Evolutionary conservation across 2,888 invertebrate genomes (phyloP), one percentile per base, ranked within the genome.

Genomic region (Nemotelus nigrinus): DNA sequence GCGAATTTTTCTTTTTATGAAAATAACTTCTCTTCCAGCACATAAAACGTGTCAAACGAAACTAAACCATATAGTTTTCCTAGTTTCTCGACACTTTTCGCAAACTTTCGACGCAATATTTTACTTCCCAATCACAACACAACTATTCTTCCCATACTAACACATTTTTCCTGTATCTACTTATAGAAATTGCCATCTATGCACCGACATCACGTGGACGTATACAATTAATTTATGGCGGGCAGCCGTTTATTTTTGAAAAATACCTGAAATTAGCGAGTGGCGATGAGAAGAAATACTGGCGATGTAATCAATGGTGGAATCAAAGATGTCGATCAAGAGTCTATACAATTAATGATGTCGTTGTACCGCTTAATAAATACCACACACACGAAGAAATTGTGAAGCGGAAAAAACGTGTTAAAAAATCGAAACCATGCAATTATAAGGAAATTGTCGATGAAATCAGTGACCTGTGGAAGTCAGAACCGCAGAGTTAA

Each of bases 231-330:
- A 85, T 87, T 45, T 87, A 86, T 79, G 85, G 86, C 8, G 87
- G 87, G 0, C 87, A 87, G 80, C 87, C 87, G 0, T 87, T 87
- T 77, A 87, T 87, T 76, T 87, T 86, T 78, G 87, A 87, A 80
- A 87, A 87, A 81, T 85, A 83, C 4, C 79, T 87, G 6, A 86
- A 85, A 80, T 80, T 86, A 8, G 81, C 85, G 2, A 83, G 83
- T 3, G 86, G 86, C 1, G 84, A 85, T 76, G 85, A 85, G 81
- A 86, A 87, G 77, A 86, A 86, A 76, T 86, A 85, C 76, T 87
- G 87, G 87, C 84, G 87, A 48, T 87, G 87, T 80, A 87, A 87
- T 80, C 87, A 87, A 80, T 87, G 87, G 87, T 87, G 87, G 87
- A 87, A 87, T 80, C 86, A 87, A 78, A 87, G 85, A 81, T 87